Percentiles rank a stretch among this genome's conserved stretches.
Conservation (phyloP, 2,888 invertebrate species). For the Cloeon dipterum region DNA sequence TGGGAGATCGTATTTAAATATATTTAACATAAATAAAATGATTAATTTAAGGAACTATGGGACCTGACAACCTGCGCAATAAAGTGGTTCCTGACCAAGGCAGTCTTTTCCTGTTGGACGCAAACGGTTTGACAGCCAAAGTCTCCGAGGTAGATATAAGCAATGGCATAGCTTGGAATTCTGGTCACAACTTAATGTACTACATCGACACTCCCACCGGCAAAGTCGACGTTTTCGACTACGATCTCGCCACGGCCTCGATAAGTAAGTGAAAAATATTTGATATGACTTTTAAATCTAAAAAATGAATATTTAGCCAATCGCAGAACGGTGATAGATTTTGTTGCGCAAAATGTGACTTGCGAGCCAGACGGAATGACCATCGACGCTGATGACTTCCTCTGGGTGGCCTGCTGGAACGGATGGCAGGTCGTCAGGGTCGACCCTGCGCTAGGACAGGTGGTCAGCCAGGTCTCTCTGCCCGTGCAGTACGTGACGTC, state of each 20-base stretch:
- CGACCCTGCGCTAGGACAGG: conserved; percentile 27
- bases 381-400: conserved; percentile 47
- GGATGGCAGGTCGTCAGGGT: conserved; percentile 25
- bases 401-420: conserved; percentile 34
- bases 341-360: conserved; percentile 27
- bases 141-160: conserved; percentile 31
- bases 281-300: too few relatives aligned
- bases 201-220: conserved; percentile 50
- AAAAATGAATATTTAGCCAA: too few relatives aligned
- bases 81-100: conserved; percentile 27
- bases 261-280: too few relatives aligned
- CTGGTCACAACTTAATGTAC: conserved; percentile 43
- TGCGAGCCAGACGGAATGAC: conserved; percentile 57
- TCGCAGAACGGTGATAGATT: conserved; percentile 30
- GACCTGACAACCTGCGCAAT: conserved; percentile 23
- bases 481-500: conserved; percentile 39
- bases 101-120: conserved; percentile 30
- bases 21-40: too few relatives aligned
- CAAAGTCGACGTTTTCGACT: conserved; percentile 45
- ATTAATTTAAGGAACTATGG: conserved; percentile 41
- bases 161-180: conserved; percentile 57
- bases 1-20: too few relatives aligned
- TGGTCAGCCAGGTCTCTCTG: conserved; percentile 29
- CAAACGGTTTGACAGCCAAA: conserved; percentile 15
- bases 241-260: conserved; percentile 24